These are phyloP conservation scores for Lepisosteus oculatus DNA, from an alignment of 2,113 vertebrate species.

Conservation along the genomic window DNA sequence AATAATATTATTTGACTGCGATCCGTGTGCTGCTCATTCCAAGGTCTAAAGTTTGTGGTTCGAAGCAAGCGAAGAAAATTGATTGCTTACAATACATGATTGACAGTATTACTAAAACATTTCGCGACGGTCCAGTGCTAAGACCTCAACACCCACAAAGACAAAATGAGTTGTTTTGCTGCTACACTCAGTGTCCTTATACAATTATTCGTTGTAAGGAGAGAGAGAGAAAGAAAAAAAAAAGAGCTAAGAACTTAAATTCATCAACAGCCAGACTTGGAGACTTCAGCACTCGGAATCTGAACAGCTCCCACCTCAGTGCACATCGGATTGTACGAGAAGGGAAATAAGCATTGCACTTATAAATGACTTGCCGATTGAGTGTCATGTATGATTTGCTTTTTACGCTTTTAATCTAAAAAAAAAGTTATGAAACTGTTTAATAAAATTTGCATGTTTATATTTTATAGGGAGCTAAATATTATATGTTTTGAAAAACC, in stretches of 20 bases:
- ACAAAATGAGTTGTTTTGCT: slow-evolving; percentile 41
- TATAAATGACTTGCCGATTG: slow-evolving; percentile 37
- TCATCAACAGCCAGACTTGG: slow-evolving; percentile 40
- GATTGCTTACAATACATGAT: too few relatives aligned
- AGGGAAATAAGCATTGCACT: slow-evolving; percentile 62
- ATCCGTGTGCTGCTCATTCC: slow-evolving; percentile 42
- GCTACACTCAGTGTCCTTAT: slow-evolving; percentile 25
- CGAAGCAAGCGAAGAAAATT: slow-evolving; percentile 49
- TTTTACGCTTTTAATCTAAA: slow-evolving; percentile 62
- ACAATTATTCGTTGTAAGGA: slow-evolving; percentile 14
- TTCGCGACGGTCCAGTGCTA: neutral
- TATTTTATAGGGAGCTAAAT: slow-evolving; percentile 36
- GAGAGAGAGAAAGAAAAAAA: slow-evolving; percentile 32
- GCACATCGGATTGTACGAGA: slow-evolving; percentile 1
- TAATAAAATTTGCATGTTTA: slow-evolving; percentile 67
- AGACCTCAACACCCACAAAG: neutral
- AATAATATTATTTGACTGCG: slow-evolving; percentile 40
- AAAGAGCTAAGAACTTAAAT: too few relatives aligned
- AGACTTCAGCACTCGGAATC: slow-evolving; percentile 61
- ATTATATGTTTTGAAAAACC: slow-evolving; percentile 46
- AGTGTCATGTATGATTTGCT: slow-evolving; percentile 50
- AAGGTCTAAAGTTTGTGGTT: neutral
- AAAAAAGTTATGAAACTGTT: slow-evolving; percentile 49
- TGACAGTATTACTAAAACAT: too few relatives aligned
- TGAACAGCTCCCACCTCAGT: slow-evolving; percentile 64